These are phyloP conservation scores for Dasypolia templi DNA, from an alignment of 2,888 invertebrate species.

Conservation along the genomic window DNA sequence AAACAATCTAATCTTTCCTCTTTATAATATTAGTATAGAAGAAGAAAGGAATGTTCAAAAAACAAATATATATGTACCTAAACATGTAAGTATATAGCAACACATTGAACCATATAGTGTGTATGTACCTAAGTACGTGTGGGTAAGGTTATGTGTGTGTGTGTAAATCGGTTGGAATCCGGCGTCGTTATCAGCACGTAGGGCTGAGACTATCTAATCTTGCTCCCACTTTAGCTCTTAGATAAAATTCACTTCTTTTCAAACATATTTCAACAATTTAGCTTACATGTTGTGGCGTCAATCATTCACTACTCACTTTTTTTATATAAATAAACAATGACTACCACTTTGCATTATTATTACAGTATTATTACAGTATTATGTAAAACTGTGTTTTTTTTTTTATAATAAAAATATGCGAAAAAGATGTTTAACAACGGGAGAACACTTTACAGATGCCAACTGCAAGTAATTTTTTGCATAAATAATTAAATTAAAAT, in stretches of 20 bases:
- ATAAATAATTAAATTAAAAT: background rate
- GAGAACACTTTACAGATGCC: constrained; percentile 1
- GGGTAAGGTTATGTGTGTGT: constrained; percentile 68
- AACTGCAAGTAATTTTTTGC: background rate
- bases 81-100: constrained; percentile 31
- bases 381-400: no score
- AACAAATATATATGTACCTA: constrained; percentile 40
- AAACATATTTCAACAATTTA: constrained; percentile 72
- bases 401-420: background rate
- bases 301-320: constrained; percentile 44
- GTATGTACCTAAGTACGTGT: constrained; percentile 17
- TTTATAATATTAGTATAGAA: no score
- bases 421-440: background rate
- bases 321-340: constrained; percentile 21
- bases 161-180: constrained; percentile 81
- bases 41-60: background rate
- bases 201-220: constrained; percentile 88
- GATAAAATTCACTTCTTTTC: constrained; percentile 79
- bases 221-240: constrained; percentile 79
- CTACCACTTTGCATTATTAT: constrained; percentile 2
- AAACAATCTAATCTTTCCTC: no score
- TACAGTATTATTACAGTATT: background rate
- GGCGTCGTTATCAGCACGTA: constrained; percentile 81
- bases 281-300: constrained; percentile 45
- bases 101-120: constrained; percentile 21